Percentiles rank a stretch among this genome's conserved stretches.
phyloP scores from a whole-genome alignment of 2,797 vertebrate genomes.

The Pitangus sulphuratus region DNA sequence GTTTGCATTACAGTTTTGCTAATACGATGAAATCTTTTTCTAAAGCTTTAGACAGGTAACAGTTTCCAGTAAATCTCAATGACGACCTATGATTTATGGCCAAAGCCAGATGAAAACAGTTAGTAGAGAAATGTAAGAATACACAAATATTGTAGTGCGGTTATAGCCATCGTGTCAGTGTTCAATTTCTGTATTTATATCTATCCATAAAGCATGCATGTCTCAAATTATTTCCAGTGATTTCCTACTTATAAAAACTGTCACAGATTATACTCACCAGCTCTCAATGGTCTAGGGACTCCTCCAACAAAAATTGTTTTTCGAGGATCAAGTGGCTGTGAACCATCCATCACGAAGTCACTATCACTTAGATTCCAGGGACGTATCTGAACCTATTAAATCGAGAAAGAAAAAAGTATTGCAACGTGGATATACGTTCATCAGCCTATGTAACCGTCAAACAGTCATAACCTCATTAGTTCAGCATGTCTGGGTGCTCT shows the following conservation, averaged over 20 bases:
- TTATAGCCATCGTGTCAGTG: not conserved
- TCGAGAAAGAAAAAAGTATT: not conserved
- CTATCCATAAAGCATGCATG: not conserved
- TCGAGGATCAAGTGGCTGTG: constrained; percentile 96
- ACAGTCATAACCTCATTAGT: not conserved
- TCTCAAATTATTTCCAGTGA: not conserved
- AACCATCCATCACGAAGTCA: constrained; percentile 99
- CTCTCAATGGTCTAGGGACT: constrained; percentile 94
- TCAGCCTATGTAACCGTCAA: not conserved
- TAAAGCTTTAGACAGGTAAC: not conserved
- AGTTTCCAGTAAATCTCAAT: not conserved
- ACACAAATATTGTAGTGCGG: accelerated
- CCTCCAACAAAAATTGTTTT: constrained; percentile 99
- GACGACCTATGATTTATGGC: not conserved
- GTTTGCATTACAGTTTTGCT: not conserved
- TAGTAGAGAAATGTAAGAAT: not conserved
- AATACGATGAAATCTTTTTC: not conserved
- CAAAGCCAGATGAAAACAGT: not conserved
- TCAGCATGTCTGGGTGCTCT: not conserved
- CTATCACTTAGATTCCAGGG: constrained; percentile 98
- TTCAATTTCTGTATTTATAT: not conserved
- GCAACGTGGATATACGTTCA: not conserved
- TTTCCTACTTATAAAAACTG: not conserved
- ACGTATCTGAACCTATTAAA: constrained; percentile 92
- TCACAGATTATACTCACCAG: constrained; percentile 80